Evolutionary conservation across 2,113 vertebrate species (phyloP).

Genomic region (Cyprinodon variegatus): DNA sequence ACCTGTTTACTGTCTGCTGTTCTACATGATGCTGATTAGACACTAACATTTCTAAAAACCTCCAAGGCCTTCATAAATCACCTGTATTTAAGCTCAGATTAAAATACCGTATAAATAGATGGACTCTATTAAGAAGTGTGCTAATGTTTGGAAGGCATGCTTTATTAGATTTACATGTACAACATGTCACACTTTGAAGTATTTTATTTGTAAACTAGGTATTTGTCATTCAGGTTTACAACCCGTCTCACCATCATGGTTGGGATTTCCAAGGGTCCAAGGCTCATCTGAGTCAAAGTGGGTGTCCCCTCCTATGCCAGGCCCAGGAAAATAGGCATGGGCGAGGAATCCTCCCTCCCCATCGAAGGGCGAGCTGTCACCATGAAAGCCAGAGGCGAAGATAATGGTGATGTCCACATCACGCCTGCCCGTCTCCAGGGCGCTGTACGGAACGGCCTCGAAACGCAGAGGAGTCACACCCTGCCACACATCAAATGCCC

Average conservation of each 20-base stretch:
- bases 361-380: conserved; percentile 98
- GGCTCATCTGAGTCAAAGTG: conserved; percentile 99
- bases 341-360: conserved; percentile 98
- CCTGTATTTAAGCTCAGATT: too few relatives aligned
- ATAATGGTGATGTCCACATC: conserved; percentile 99
- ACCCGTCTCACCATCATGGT: conserved; percentile 89
- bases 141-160: not conserved
- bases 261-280: conserved; percentile 96
- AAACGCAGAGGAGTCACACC: conserved; percentile 98
- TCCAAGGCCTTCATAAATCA: too few relatives aligned
- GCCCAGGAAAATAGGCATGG: conserved; percentile 97
- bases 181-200: not conserved
- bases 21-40: too few relatives aligned
- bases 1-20: too few relatives aligned
- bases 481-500: conserved; percentile 99
- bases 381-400: conserved; percentile 98
- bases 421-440: conserved; percentile 94
- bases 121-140: not conserved
- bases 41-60: too few relatives aligned
- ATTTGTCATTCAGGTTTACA: not conserved
- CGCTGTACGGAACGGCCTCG: conserved; percentile 95
- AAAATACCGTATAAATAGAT: too few relatives aligned
- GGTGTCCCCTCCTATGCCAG: conserved; percentile 97
- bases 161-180: not conserved
- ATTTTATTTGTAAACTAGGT: not conserved